Conservation (phyloP, 2,888 invertebrate genomes). For the Nipponacmea schrenckii region DNA sequence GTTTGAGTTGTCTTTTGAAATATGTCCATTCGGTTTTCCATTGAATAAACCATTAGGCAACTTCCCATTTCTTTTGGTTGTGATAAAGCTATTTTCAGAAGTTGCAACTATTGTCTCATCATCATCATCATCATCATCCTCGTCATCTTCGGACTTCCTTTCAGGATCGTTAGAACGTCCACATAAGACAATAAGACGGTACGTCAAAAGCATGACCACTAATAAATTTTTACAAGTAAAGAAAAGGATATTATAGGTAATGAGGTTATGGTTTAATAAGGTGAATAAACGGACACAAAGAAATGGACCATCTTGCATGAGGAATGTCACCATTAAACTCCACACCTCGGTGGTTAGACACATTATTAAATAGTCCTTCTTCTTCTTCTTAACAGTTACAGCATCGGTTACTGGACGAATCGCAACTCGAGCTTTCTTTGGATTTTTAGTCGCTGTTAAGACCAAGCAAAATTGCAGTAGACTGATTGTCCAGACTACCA, state of each 20-base stretch:
- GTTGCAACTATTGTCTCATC: neutral
- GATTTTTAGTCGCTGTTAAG: constrained; percentile 57
- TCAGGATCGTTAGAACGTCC: constrained; percentile 19
- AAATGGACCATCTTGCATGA: constrained; percentile 70
- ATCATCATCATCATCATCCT: constrained; percentile 3
- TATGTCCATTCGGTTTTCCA: no score
- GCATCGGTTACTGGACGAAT: neutral
- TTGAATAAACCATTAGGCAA: no score
- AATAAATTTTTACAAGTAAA: constrained; percentile 60
- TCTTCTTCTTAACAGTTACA: constrained; percentile 3
- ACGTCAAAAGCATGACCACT: constrained; percentile 50
- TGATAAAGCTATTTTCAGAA: no score
- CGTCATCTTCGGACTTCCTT: constrained; percentile 4
- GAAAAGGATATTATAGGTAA: constrained; percentile 63
- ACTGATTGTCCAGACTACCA: constrained; percentile 63
- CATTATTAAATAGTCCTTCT: constrained; percentile 22
- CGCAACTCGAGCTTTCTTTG: constrained; percentile 15
- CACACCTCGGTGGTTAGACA: constrained; percentile 62
- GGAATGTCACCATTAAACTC: constrained; percentile 68
- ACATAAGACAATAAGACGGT: constrained; percentile 43
- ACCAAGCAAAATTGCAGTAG: constrained; percentile 65
- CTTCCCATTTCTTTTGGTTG: no score
- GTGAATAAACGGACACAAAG: constrained; percentile 58
- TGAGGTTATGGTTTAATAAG: constrained; percentile 50
- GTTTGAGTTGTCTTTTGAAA: no score